Conservation (phyloP, 1,140 invertebrate species). For the Schlechtendalia chinensis region DNA sequence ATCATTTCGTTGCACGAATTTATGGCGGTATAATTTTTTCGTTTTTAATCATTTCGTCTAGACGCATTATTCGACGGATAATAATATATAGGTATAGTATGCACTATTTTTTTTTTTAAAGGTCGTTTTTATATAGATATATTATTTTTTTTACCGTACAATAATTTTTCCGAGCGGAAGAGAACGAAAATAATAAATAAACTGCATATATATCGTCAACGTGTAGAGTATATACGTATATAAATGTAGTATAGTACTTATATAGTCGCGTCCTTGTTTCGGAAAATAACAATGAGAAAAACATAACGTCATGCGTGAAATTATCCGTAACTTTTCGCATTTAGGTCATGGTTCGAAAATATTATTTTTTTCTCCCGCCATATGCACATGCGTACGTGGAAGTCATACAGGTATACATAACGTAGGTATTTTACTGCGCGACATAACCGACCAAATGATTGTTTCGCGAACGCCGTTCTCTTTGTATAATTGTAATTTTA, state of each 20-base stretch:
- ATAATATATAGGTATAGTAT: no score
- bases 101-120: not conserved
- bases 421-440: not conserved
- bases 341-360: conserved; percentile 44
- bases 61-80: no score
- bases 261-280: conserved; percentile 13
- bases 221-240: not conserved
- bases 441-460: not conserved
- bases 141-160: not conserved
- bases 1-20: no score
- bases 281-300: conserved; percentile 41
- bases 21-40: no score
- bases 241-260: not conserved
- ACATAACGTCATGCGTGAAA: conserved; percentile 41
- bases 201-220: not conserved
- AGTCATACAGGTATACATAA: no score
- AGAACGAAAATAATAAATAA: not conserved
- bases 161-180: not conserved
- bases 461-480: not conserved
- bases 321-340: conserved; percentile 45
- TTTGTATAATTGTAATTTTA: not conserved
- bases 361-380: not conserved
- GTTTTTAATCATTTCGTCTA: no score
- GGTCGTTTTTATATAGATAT: no score
- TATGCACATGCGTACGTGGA: not conserved